Evolutionary conservation across 2,797 vertebrate genomes (phyloP), one percentile per base, ranked within the genome.

Genomic region (Setipinna tenuifilis): DNA sequence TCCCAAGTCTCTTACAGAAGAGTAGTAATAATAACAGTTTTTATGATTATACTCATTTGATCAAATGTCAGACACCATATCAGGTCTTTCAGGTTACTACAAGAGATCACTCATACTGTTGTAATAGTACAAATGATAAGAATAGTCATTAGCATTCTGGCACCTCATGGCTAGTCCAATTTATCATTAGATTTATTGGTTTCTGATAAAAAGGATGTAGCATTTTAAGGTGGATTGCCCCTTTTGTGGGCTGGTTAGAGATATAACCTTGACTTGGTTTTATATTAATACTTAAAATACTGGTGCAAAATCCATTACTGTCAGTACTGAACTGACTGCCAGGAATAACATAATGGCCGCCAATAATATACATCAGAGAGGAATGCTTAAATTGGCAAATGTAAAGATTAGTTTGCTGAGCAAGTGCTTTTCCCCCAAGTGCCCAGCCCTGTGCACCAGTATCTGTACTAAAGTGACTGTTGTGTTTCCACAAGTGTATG

Each of bases 311-410:
- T 68, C 9, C 23, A 9, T 10, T 68, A 68, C 23, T 14, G 62
- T 68, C 62, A 68, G 62, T 23, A 68, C 25, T 31, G 23, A 23
- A 12, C 62, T 3, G 23, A 68, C 23, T 68, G 23, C 62, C 62
- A 68, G 11, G 62, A 9, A 68, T 3, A 68, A 28, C 11, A 23
- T 12, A 68, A 28, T 68, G 23, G 25, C 23, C 16, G 62, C 62
- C 62, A 68, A 68, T 68, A 68, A 28, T 28, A 31, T 68, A 68
- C 62, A 68, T 68, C 62, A 28, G 23, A 68, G 23, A 68, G 62
- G 62, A 68, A 68, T 68, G 62, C 23, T 68, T 28, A 28, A 68
- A 68, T 68, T 6, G 25, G 23, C 62, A 28, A 68, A 68, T 68
- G 23, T 68, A 28, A 68, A 68, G 25, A 68, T 68, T 16, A 68